Base-by-base conservation (phyloP, 2,888 invertebrate species). In the Lasioglossum calceatum region DNA sequence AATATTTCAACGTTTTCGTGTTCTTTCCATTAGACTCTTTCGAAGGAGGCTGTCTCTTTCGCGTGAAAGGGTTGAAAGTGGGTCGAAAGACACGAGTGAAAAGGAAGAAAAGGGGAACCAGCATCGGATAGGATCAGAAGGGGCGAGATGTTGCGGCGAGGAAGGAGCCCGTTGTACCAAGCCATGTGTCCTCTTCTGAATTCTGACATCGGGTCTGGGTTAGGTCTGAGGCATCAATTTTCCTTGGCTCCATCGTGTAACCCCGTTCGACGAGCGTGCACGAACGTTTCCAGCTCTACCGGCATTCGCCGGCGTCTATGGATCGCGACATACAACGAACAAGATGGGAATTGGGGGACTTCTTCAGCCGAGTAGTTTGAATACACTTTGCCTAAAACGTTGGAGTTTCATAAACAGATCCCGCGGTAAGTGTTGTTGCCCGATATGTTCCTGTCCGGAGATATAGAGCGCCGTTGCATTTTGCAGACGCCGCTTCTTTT, bases 371-470 rank as follows among this genome's bases (percentile, higher is more conserved):
- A 86, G 86, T 85, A 89, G 89, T 90, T 90, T 90, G 90, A 90
- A 90, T 90, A 87, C 86, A 90, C 87, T 90, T 89, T 88, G 84
- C 88, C 83, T 86, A 87, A 90, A 90, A 89, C 89, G 90, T 77
- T 86, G 79, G 85, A 86, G 82, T 83, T 81, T 80, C 84, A 77
- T 90, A 83, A 85, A 87, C 83, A 86, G 88, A 87, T 87, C 81
- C 64, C 81, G 36, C 83, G 81, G 80, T 81, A 87, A 87, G 86
- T 81, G 86, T 87, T 86, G 86, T 83, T 81, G 78, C 79, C 32
- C 83, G 77, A 86, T 83, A 84, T 64, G 61, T 74, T 81, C 70
- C 54, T 67, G 47, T 44, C 42, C 27, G 79, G 82, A 72, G 82
- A 79, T 74, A 54, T 67, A 77, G 42, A 71, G 64, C 75, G 58